Base-by-base conservation (phyloP, 2,797 vertebrate genomes). In the Acanthurus tractus region DNA sequence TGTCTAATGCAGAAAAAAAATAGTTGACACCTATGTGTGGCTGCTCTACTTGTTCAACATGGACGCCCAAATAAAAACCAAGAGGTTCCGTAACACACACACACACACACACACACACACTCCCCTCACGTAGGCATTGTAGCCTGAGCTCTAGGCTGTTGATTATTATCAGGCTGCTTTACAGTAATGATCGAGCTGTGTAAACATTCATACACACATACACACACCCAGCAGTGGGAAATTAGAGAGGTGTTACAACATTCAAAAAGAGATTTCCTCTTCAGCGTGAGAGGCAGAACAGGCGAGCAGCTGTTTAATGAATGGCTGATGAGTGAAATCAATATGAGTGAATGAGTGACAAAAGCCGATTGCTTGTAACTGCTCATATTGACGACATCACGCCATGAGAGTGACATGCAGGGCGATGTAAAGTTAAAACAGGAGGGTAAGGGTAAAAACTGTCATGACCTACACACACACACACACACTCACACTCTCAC, bases 221-320 rank as follows among this genome's bases (percentile, higher is more conserved):
- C 15, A 69, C 18, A 52, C 18, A 75, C 54, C 61, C 23, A 48
- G 72, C 54, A 14, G 53, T 2, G 17, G 69, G 74, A 76, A 82
- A 83, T 88, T 54, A 77, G 49, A 69, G 75, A 81, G 80, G 70
- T 81, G 82, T 79, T 78, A 72, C 29, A 87, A 87, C 81, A 76
- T 75, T 84, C 82, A 81, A 63, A 72, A 62, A 80, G 38, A 48
- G 79, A 86, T 82, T 78, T 75, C 76, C 79, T 80, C 81, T 70
- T 84, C 75, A 61, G 81, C 14, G 3, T 61, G 20, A 75, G 70
- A 78, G 61, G 70, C 70, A 74, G 66, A 83, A 86, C 81, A 80
- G 69, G 83, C 70, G 74, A 86, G 84, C 88, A 86, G 85, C 77
- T 90, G 88, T 88, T 90, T 86, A 86, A 93, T 90, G 85, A 92